Percentiles rank a stretch among this genome's conserved stretches.
Evolutionary conservation across 2,113 vertebrate species (phyloP).

Genomic region (Myotis lucifugus): DNA sequence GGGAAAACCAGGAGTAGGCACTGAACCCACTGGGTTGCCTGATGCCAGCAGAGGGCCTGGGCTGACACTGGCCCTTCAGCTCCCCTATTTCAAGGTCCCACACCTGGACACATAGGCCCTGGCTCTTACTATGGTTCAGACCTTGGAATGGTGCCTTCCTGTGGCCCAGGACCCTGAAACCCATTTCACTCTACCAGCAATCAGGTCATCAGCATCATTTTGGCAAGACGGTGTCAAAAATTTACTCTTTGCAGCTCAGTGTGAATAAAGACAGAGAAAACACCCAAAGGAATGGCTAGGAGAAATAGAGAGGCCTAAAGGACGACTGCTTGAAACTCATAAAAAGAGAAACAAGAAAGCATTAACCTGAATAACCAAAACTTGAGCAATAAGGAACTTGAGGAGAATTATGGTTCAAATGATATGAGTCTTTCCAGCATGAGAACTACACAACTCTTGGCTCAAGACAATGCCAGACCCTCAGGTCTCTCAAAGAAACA

Average conservation of each 20-base stretch:
- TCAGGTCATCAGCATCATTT: neutral
- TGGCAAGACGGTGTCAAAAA: slow-evolving; percentile 46
- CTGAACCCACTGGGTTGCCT: neutral
- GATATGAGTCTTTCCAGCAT: slow-evolving; percentile 67
- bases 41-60: neutral
- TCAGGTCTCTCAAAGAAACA: slow-evolving; percentile 80
- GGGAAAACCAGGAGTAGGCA: neutral
- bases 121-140: neutral
- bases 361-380: slow-evolving; percentile 81
- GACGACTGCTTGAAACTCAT: slow-evolving; percentile 74
- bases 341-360: slow-evolving; percentile 73
- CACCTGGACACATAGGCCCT: neutral
- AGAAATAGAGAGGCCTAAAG: slow-evolving; percentile 60
- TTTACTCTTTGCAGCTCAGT: slow-evolving; percentile 73
- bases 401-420: slow-evolving; percentile 78
- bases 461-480: slow-evolving; percentile 77
- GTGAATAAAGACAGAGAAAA: slow-evolving; percentile 70
- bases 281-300: neutral
- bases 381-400: slow-evolving; percentile 75
- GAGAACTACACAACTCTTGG: slow-evolving; percentile 77
- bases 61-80: neutral
- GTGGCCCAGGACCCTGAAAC: neutral
- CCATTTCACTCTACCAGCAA: neutral
- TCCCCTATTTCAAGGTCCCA: neutral
- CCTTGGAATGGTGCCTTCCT: neutral